phyloP scores from a whole-genome alignment of 37 sponge, comb jelly and placozoan species.

The Aplysina aerophoba region DNA sequence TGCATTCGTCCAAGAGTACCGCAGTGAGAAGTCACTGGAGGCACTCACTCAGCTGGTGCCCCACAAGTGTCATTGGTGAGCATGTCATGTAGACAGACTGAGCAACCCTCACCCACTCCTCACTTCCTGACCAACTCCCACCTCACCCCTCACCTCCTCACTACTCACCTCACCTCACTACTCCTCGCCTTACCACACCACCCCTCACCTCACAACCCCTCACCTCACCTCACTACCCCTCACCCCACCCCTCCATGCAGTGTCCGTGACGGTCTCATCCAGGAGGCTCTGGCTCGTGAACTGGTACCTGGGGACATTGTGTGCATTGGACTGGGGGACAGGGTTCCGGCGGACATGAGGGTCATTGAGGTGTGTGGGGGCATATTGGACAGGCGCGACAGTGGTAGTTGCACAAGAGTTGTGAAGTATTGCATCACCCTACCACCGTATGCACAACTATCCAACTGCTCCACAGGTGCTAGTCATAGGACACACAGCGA shows the following conservation, averaged over 20 bases:
- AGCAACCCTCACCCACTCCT: background rate
- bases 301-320: constrained; percentile 97
- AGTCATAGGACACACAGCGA: too few relatives aligned
- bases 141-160: too few relatives aligned
- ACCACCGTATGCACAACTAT: too few relatives aligned
- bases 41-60: constrained; percentile 92
- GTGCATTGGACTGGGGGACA: constrained; percentile 85
- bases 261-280: constrained; percentile 78
- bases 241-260: constrained; percentile 44
- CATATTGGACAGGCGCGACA: too few relatives aligned
- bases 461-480: too few relatives aligned
- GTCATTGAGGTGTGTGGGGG: constrained; percentile 84
- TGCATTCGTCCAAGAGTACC: constrained; percentile 98
- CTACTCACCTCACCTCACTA: too few relatives aligned
- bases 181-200: background rate
- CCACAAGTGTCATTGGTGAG: constrained; percentile 96
- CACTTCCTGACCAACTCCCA: too few relatives aligned
- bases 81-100: background rate
- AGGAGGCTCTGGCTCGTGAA: constrained; percentile 82
- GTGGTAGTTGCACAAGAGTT: too few relatives aligned
- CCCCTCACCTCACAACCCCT: background rate
- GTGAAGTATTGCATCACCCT: too few relatives aligned
- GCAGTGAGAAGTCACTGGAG: constrained; percentile 95
- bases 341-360: constrained; percentile 96
- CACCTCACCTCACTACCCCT: background rate